phyloP scores from a whole-genome alignment of 1,140 invertebrate genomes.

The Pararge aegeria region DNA sequence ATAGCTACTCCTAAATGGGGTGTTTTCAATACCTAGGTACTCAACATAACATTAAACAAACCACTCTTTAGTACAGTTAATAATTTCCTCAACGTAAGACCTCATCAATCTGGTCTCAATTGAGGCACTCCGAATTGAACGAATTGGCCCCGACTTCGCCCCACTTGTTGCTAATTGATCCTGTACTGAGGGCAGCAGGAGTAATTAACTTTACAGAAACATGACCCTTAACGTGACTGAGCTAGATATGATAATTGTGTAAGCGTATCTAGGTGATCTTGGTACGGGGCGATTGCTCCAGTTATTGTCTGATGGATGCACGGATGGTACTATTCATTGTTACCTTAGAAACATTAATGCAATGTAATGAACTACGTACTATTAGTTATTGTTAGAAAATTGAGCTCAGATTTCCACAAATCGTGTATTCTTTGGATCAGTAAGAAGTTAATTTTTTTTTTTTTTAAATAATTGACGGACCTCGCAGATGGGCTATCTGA shows the following conservation, averaged over 20 bases:
- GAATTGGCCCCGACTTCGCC: constrained; percentile 37
- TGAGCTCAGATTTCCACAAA: too few relatives aligned
- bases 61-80: constrained; percentile 7
- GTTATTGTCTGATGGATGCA: constrained; percentile 30
- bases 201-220: constrained; percentile 5
- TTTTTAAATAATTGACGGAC: too few relatives aligned
- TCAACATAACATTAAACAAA: background rate
- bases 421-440: too few relatives aligned
- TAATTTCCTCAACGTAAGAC: constrained; percentile 16
- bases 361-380: background rate
- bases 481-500: too few relatives aligned
- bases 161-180: constrained; percentile 44
- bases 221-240: constrained; percentile 10
- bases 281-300: background rate
- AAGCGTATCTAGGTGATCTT: constrained; percentile 3
- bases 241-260: constrained; percentile 6
- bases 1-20: too few relatives aligned
- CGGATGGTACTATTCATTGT: constrained; percentile 17
- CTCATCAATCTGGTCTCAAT: constrained; percentile 46
- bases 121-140: constrained; percentile 38
- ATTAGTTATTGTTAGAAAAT: too few relatives aligned
- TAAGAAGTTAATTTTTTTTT: too few relatives aligned
- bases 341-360: constrained; percentile 9
- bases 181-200: constrained; percentile 9
- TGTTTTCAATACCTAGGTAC: background rate